Evolutionary conservation across 2,113 vertebrate species (phyloP), one percentile per base, ranked within the genome.

Genomic region (Pantherophis guttatus): DNA sequence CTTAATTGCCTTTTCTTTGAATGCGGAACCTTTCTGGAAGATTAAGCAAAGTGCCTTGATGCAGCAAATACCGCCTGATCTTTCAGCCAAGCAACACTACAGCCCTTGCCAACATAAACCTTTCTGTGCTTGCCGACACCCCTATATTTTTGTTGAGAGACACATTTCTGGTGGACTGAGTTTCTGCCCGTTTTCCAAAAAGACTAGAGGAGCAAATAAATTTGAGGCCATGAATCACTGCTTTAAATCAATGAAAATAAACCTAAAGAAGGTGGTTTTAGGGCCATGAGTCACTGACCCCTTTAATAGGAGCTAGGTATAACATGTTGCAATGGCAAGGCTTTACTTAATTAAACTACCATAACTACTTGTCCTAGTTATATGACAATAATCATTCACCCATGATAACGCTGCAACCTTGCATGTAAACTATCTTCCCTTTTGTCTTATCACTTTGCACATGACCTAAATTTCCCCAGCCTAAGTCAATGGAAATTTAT

Each of bases 41-140:
- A 94, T 90, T 91, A 94, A 94, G 87, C 93, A 50, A 93, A 91
- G 50, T 8, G 39, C 52, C 94, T 92, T 87, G 88, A 57, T 90
- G 39, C 6, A 62, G 86, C 93, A 93, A 92, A 90, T 90, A 33
- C 62, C 93, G n/a, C n/a, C 86, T 93, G 52, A 90, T 87, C 54
- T 89, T 94, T 92, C 91, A 90, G 50, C 89, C 91, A 88, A 93
- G 89, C 21, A 90, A 75, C 88, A 94, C 17, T 53, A 29, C 58
- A 57, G 85, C 4, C 0, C n/a, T 93, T 92, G n/a, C 58, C 11
- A 92, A 86, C 9, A 12, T 1, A 89, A 92, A 8, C 0, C 54
- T 86, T 50, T 92, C 94, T 62, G n/a, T 58, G 55, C 89, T 39
- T 39, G 15, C 15, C 33, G 15, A 39, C n/a, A 8, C 15, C 70